Conservation (phyloP, 1,140 invertebrate genomes). For the Drosophila malerkotliana region DNA sequence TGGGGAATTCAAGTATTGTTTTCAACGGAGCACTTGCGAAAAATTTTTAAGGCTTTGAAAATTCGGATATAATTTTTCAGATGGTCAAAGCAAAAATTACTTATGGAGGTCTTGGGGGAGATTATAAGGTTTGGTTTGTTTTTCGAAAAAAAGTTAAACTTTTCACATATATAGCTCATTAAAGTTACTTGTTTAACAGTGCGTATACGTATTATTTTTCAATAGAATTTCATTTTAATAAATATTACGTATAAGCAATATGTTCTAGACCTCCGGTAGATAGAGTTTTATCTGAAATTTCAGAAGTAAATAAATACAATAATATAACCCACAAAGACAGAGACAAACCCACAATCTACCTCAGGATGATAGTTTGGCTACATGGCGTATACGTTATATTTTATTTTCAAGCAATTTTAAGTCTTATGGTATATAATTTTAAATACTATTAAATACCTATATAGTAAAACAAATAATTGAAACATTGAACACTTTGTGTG, state of each 20-base stretch:
- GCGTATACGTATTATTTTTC: constrained; percentile 23
- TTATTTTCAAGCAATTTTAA: not conserved
- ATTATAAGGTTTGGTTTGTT: too few species aligned
- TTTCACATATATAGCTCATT: not conserved
- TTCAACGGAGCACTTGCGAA: constrained; percentile 6
- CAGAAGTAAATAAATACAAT: not conserved
- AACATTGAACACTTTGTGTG: not conserved
- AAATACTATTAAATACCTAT: not conserved
- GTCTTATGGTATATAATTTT: not conserved
- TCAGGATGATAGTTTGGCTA: not conserved
- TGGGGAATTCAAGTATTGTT: constrained; percentile 13
- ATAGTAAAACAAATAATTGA: not conserved
- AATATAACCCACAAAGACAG: not conserved
- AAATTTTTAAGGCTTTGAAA: not conserved
- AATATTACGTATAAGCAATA: constrained; percentile 3
- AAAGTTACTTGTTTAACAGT: not conserved
- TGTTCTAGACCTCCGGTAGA: too few species aligned
- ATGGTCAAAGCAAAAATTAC: too few species aligned
- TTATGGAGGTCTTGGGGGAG: too few species aligned
- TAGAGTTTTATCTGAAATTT: not conserved
- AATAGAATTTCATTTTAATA: not conserved
- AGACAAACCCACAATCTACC: not conserved
- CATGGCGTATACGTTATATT: constrained; percentile 26
- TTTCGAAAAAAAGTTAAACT: not conserved
- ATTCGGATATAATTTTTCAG: too few species aligned